Evolutionary conservation across 2,797 vertebrate species (phyloP), one percentile per base, ranked within the genome.

Genomic region (Sebastes trivittatus): DNA sequence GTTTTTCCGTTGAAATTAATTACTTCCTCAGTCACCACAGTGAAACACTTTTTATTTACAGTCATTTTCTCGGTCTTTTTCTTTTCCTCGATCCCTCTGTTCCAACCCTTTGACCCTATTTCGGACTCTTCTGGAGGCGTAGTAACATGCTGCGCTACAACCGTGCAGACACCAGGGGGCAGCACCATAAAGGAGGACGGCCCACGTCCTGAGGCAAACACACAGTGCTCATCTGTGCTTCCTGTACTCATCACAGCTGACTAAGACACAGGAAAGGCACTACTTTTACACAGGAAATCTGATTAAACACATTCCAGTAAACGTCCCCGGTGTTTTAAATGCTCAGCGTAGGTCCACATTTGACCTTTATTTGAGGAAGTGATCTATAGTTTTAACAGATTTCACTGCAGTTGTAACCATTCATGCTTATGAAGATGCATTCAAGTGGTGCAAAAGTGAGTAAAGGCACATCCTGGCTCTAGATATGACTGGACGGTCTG

Each of bases 141-240:
- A 14, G 23, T 1, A 56, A 54, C 10, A 75, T n/a, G 55, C 29
- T 79, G 70, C 16, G 61, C 23, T 82, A 58, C 68, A 52, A 0
- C 7, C 25, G 52, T 9, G 7, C 2, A 20, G 13, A 62, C 90
- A 87, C 76, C 16, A 89, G 91, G 65, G 82, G 88, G 90, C 73
- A 82, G 89, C 78, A 84, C 23, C 58, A 29, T 32, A 16, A 38
- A 59, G 68, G 49, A 75, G 34, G 14, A 49, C 30, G 23, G 42
- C 25, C 11, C 25, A 2, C 2, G 11, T 75, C 22, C 61, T 61
- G 67, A 62, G 27, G 22, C 8, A 13, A 58, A 30, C 7, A 18
- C 22, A 18, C 22, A 22, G 10, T 1, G 30, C 49, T 52, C 3
- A 0, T 9, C 59, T 29, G 32, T 52, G 27, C 14, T n/a, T 56